Evolutionary conservation across 2,888 invertebrate genomes (phyloP).

Genomic region (Octodonta nipae): DNA sequence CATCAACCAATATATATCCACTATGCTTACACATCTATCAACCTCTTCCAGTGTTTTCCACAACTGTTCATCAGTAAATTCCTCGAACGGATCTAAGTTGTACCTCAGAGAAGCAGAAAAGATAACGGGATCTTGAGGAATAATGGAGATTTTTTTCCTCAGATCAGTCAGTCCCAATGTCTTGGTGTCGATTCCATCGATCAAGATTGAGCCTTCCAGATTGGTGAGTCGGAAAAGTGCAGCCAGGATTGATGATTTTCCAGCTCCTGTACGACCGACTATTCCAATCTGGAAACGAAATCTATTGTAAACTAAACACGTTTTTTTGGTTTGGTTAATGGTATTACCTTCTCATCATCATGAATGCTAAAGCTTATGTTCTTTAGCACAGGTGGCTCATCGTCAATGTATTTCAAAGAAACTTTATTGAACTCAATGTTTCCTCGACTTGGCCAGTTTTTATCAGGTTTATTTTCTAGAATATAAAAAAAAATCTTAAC

Average conservation of each 20-base stretch:
- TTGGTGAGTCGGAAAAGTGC: slow-evolving; percentile 69
- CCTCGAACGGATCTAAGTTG: slow-evolving; percentile 62
- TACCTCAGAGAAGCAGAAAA: slow-evolving; percentile 54
- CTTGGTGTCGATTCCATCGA: slow-evolving; percentile 62
- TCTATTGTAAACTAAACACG: too few relatives aligned
- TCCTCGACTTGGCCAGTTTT: slow-evolving; percentile 45
- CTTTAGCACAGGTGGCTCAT: slow-evolving; percentile 52
- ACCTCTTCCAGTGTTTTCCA: not conserved
- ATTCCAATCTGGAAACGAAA: slow-evolving; percentile 44
- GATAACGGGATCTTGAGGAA: slow-evolving; percentile 52
- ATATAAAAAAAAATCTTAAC: too few relatives aligned
- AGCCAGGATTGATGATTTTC: slow-evolving; percentile 62
- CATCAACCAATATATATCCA: not conserved
- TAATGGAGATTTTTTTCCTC: slow-evolving; percentile 65
- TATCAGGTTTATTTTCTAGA: slow-evolving; percentile 36
- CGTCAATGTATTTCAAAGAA: slow-evolving; percentile 48
- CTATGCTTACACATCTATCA: too few relatives aligned
- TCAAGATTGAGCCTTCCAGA: slow-evolving; percentile 60
- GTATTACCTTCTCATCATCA: slow-evolving; percentile 48
- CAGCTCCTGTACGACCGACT: slow-evolving; percentile 72
- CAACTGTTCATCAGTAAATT: slow-evolving; percentile 44
- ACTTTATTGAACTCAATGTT: slow-evolving; percentile 45
- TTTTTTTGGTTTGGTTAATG: too few relatives aligned
- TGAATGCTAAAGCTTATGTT: slow-evolving; percentile 48
- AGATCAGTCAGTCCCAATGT: slow-evolving; percentile 58